These are phyloP conservation scores for Gadus chalcogrammus DNA, from an alignment of 2,113 vertebrate species.

Conservation along the genomic window DNA sequence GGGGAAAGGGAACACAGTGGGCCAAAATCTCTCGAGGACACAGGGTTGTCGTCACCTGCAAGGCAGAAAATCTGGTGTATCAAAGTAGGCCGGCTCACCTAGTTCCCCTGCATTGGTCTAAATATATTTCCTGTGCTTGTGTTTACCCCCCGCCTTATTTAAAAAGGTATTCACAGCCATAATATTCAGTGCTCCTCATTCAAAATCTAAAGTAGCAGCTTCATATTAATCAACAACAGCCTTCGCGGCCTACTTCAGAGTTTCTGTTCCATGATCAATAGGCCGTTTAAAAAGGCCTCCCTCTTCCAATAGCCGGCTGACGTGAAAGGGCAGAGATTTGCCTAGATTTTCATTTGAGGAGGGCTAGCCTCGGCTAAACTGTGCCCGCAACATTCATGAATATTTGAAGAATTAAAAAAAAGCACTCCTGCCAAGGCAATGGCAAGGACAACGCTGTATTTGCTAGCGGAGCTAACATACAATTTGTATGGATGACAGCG, in stretches of 20 bases:
- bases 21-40: constrained; percentile 4
- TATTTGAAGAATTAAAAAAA: background rate
- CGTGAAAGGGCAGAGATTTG: background rate
- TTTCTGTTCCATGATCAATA: constrained; percentile 42
- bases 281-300: constrained; percentile 25
- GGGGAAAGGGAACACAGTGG: constrained; percentile 18
- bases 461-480: background rate
- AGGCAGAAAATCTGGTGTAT: constrained; percentile 10
- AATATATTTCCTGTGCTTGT: constrained; percentile 9
- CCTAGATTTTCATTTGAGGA: too few species aligned
- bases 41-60: constrained; percentile 23
- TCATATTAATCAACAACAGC: constrained; percentile 32
- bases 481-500: background rate
- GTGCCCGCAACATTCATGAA: too few species aligned
- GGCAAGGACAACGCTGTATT: background rate
- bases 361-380: too few species aligned
- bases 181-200: constrained; percentile 27
- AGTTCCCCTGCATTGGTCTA: background rate
- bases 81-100: constrained; percentile 15
- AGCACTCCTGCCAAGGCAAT: background rate
- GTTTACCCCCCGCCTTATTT: background rate
- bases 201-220: constrained; percentile 36
- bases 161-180: background rate
- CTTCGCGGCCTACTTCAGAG: constrained; percentile 21
- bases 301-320: constrained; percentile 2